Evolutionary conservation across 2,888 invertebrate species (phyloP), one percentile per base, ranked within the genome.

Genomic region (Sinhomidia bicolor): DNA sequence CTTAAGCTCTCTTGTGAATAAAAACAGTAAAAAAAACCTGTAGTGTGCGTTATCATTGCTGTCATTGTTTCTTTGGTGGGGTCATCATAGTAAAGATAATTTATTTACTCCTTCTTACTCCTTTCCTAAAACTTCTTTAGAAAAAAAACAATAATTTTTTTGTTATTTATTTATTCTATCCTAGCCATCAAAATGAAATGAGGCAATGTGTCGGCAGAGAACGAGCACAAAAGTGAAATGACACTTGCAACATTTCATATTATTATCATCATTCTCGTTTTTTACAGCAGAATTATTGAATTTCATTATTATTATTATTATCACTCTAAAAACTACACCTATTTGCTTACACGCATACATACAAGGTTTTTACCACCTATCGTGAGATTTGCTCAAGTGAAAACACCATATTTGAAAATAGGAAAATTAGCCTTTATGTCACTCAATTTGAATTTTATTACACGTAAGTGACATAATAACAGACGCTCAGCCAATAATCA

Each of bases 361-460:
- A 68, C 68, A 68, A 68, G n/a, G 10, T 17, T 36, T 36, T 62
- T 65, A 74, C 83, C 83, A 74, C 74, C 83, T 82, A 74, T 44
- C 29, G 68, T 20, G 82, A 29, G 82, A 41, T 26, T 71, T 17
- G 44, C 65, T 71, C 14, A 74, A 44, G 29, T 17, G 51, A 65
- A 47, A 81, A 12, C 68, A 12, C 83, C 74, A 71, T 74, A 74
- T 57, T 71, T 41, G 83, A 47, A 60, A 29, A 26, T 20, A n/a
- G 23, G 41, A 60, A 84, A 74, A 84, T 84, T 84, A 60, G 74
- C 17, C 44, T 84, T 74, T 74, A 84, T 74, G 83, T 60, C 71
- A 60, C 74, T 84, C 83, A 84, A 84, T 74, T 84, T 74, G 44
- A 84, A 74, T 74, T 57, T 84, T 84, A 84, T 68, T 84, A 20